These are phyloP conservation scores for Keiferia lycopersicella DNA, from an alignment of 2,888 invertebrate species.

Conservation along the genomic window DNA sequence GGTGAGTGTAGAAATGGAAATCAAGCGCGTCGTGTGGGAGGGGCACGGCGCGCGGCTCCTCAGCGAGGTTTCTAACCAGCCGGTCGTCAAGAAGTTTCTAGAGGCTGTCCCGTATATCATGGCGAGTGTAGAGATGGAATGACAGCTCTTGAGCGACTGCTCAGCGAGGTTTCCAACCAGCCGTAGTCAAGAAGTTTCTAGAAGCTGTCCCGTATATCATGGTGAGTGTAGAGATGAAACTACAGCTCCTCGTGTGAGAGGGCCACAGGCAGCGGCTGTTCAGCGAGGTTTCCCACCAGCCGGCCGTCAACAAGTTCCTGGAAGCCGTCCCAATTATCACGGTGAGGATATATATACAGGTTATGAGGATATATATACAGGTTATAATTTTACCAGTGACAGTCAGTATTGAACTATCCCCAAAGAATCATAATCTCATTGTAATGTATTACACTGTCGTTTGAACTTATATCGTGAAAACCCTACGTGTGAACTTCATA, in stretches of 20 bases:
- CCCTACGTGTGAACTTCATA: background rate
- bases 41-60: conserved; percentile 92
- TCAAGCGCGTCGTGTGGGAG: conserved; percentile 94
- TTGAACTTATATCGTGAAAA: background rate
- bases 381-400: too few relatives aligned
- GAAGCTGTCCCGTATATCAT: conserved; percentile 83
- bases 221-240: conserved; percentile 74
- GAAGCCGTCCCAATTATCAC: background rate
- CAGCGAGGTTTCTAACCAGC: conserved; percentile 92
- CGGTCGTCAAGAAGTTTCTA: conserved; percentile 90
- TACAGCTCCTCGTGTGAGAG: background rate
- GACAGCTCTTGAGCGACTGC: background rate
- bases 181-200: background rate
- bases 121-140: conserved; percentile 74
- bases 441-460: too few relatives aligned
- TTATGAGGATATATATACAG: too few relatives aligned
- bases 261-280: background rate
- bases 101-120: conserved; percentile 97
- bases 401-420: too few relatives aligned
- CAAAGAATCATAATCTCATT: too few relatives aligned
- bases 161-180: background rate
- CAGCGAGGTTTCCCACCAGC: background rate
- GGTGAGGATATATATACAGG: too few relatives aligned
- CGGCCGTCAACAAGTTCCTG: background rate
- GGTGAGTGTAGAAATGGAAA: conserved; percentile 62